These are phyloP conservation scores for Epinotia demarniana DNA, from an alignment of 2,888 invertebrate genomes.

Conservation along the genomic window DNA sequence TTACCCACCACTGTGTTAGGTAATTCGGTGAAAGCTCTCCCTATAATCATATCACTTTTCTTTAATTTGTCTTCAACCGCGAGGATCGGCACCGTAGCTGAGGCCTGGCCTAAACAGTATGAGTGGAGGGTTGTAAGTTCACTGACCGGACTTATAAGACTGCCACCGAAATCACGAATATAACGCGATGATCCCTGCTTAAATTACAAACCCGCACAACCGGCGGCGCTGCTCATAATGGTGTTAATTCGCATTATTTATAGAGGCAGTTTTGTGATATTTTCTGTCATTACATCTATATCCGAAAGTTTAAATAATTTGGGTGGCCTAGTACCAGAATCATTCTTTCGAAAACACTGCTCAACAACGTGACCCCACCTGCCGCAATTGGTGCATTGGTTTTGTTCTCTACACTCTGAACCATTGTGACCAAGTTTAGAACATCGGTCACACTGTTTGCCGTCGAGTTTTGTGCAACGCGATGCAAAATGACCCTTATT, in stretches of 20 bases:
- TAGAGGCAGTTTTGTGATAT: slow-evolving; percentile 1
- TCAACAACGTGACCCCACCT: slow-evolving; percentile 18
- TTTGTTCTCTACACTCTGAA: slow-evolving; percentile 7
- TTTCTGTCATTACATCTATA: slow-evolving; percentile 25
- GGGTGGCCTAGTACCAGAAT: neutral
- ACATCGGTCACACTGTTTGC: slow-evolving; percentile 14
- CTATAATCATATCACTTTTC: slow-evolving; percentile 27
- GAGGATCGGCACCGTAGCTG: slow-evolving; percentile 11
- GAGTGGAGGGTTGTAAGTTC: slow-evolving; percentile 15
- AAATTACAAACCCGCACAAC: neutral
- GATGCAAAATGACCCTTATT: slow-evolving; percentile 20
- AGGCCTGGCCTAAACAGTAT: neutral
- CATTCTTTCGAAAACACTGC: slow-evolving; percentile 8
- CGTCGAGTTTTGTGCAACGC: slow-evolving; percentile 1
- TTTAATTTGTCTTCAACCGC: slow-evolving; percentile 18
- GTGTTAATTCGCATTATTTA: slow-evolving; percentile 15
- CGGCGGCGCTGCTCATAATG: slow-evolving; percentile 10
- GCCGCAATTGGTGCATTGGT: slow-evolving; percentile 4
- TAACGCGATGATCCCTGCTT: neutral
- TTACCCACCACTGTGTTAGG: slow-evolving; percentile 11
- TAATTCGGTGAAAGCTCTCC: slow-evolving; percentile 20
- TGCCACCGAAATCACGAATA: slow-evolving; percentile 28
- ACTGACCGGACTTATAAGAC: slow-evolving; percentile 7
- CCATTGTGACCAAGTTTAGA: slow-evolving; percentile 11
- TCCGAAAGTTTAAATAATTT: slow-evolving; percentile 18